phyloP scores from a whole-genome alignment of 2,888 invertebrate genomes.

The Euplagia quadripunctaria region DNA sequence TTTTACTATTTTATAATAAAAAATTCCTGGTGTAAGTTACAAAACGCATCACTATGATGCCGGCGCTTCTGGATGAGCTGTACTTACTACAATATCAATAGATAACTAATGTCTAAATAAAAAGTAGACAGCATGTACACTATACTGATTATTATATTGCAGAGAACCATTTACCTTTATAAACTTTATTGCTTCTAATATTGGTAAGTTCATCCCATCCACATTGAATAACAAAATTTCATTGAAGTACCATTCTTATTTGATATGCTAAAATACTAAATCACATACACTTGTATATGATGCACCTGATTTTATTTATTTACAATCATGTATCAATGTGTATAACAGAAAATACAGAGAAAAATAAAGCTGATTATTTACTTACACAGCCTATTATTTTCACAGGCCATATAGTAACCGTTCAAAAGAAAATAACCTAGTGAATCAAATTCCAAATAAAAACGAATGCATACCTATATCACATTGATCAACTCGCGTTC shows the following conservation, averaged over 20 bases:
- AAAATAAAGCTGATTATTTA: slow-evolving; percentile 28
- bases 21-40: slow-evolving; percentile 60
- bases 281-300: slow-evolving; percentile 67
- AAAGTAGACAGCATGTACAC: slow-evolving; percentile 29
- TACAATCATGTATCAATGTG: slow-evolving; percentile 36
- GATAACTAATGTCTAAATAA: slow-evolving; percentile 35
- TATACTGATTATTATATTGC: slow-evolving; percentile 38
- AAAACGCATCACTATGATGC: slow-evolving; percentile 72
- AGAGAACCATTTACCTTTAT: slow-evolving; percentile 38
- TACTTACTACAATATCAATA: slow-evolving; percentile 57
- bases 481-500: slow-evolving; percentile 27
- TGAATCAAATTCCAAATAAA: slow-evolving; percentile 30
- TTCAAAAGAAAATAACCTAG: slow-evolving; percentile 17
- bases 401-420: slow-evolving; percentile 21
- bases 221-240: slow-evolving; percentile 55
- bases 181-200: slow-evolving; percentile 39
- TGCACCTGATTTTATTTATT: slow-evolving; percentile 51
- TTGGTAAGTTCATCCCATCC: slow-evolving; percentile 70
- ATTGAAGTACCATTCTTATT: slow-evolving; percentile 49
- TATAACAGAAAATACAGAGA: slow-evolving; percentile 27
- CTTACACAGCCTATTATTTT: slow-evolving; percentile 36
- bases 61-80: slow-evolving; percentile 65
- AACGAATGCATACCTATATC: slow-evolving; percentile 28
- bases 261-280: slow-evolving; percentile 72
- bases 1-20: slow-evolving; percentile 56